A percentile compares a stretch with the other conserved stretches of the same genome.
Conservation (phyloP, 2,888 invertebrate genomes). For the Erebia ligea region DNA sequence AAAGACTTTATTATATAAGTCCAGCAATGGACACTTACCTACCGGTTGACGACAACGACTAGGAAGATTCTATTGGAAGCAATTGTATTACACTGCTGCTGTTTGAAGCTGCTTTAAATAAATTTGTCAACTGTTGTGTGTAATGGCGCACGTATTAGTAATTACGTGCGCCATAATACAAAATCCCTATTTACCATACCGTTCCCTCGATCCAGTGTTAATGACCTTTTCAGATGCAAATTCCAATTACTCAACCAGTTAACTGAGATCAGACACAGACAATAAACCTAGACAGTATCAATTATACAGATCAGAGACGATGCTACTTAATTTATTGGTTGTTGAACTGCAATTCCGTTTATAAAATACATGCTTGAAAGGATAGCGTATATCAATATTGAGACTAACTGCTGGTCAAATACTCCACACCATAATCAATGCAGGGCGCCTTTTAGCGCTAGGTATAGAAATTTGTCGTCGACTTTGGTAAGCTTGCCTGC, state of each 20-base stretch:
- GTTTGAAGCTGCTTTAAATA: too few relatives aligned
- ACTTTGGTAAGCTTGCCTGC: too few relatives aligned
- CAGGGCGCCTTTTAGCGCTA: too few relatives aligned
- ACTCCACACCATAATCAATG: too few relatives aligned
- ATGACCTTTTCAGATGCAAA: conserved; percentile 25
- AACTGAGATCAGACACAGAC: conserved; percentile 34
- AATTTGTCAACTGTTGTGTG: background rate
- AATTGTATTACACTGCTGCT: too few relatives aligned
- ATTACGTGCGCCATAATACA: background rate
- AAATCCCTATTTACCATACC: conserved; percentile 4
- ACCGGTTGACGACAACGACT: too few relatives aligned
- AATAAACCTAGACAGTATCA: conserved; percentile 37
- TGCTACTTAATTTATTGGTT: conserved; percentile 42
- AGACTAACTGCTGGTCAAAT: too few relatives aligned
- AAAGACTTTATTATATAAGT: too few relatives aligned
- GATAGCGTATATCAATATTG: background rate
- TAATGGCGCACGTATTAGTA: background rate
- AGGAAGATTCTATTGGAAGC: too few relatives aligned
- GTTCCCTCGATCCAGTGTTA: conserved; percentile 12
- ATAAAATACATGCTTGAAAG: background rate
- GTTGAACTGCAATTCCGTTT: conserved; percentile 15
- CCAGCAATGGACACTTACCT: too few relatives aligned
- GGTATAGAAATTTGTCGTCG: too few relatives aligned
- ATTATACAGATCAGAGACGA: conserved; percentile 36
- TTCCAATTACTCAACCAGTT: conserved; percentile 27